phyloP scores from a whole-genome alignment of 2,888 invertebrate species.

The Pristionchus arcanus region DNA sequence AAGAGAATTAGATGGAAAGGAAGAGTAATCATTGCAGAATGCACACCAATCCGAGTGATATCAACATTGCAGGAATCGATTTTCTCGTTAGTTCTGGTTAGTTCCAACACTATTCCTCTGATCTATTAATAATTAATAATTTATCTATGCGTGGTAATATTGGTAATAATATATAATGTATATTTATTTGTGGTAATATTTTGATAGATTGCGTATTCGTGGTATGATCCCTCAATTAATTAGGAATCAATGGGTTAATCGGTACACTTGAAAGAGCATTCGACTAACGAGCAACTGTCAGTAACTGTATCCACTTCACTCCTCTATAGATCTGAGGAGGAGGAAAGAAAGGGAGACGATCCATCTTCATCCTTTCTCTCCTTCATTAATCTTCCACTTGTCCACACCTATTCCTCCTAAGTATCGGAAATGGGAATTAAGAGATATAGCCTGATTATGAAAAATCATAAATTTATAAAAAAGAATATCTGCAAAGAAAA shows the following conservation, averaged over 20 bases:
- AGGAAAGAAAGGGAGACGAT: background rate
- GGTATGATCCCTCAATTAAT: background rate
- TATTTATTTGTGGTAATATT: too few relatives aligned
- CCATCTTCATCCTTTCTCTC: slow-evolving; percentile 4
- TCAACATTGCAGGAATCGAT: slow-evolving; percentile 38
- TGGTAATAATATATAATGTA: too few relatives aligned
- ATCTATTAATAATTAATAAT: too few relatives aligned
- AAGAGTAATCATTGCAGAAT: background rate
- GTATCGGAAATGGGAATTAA: background rate
- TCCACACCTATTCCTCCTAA: background rate
- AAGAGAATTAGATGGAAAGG: too few relatives aligned
- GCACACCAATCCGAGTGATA: slow-evolving; percentile 50
- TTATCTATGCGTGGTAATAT: too few relatives aligned
- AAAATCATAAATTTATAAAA: background rate
- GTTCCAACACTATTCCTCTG: background rate
- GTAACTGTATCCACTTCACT: slow-evolving; percentile 34
- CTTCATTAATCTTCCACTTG: background rate
- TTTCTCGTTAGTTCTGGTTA: slow-evolving; percentile 48
- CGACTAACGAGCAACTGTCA: slow-evolving; percentile 37
- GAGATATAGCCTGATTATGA: background rate
- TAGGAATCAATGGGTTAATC: background rate
- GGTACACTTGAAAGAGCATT: background rate
- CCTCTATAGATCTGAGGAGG: background rate
- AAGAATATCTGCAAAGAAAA: background rate
- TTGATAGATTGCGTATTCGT: background rate